Conservation (phyloP, 2,113 vertebrate genomes). For the Chaetops frenatus region DNA sequence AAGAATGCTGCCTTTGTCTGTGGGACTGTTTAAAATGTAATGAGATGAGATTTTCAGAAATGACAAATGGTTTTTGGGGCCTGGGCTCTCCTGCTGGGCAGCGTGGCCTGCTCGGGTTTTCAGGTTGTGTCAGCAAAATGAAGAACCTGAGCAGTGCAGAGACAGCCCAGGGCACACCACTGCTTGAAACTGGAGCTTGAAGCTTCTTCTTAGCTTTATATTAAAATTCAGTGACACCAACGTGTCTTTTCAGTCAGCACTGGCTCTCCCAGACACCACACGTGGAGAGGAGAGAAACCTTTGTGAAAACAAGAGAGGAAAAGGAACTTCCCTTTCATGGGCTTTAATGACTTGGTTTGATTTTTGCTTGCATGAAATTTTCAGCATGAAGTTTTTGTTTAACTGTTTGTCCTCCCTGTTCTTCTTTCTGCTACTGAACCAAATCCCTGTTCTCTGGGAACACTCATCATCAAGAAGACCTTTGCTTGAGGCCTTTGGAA, state of each 20-base stretch:
- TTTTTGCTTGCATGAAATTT: neutral
- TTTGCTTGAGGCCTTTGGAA: neutral
- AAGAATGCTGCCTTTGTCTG: constrained; percentile 41
- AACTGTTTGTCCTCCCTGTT: neutral
- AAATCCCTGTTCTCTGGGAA: neutral
- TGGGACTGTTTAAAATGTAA: neutral
- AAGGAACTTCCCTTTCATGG: neutral
- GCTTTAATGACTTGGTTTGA: neutral
- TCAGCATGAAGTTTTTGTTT: neutral
- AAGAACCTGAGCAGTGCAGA: neutral
- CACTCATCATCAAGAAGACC: neutral
- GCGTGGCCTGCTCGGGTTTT: neutral
- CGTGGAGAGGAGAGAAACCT: neutral
- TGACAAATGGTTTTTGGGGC: neutral
- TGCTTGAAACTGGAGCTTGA: neutral
- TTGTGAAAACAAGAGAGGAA: neutral
- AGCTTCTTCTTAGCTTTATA: neutral
- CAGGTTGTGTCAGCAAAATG: neutral
- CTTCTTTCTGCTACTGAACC: neutral
- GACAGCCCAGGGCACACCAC: neutral
- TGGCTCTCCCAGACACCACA: neutral
- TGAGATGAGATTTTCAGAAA: constrained; percentile 16
- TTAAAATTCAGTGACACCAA: neutral
- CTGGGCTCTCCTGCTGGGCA: neutral
- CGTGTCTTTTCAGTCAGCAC: fast-evolving